Evolutionary conservation across 2,113 vertebrate genomes (phyloP).

Genomic region (Lasiurus borealis): DNA sequence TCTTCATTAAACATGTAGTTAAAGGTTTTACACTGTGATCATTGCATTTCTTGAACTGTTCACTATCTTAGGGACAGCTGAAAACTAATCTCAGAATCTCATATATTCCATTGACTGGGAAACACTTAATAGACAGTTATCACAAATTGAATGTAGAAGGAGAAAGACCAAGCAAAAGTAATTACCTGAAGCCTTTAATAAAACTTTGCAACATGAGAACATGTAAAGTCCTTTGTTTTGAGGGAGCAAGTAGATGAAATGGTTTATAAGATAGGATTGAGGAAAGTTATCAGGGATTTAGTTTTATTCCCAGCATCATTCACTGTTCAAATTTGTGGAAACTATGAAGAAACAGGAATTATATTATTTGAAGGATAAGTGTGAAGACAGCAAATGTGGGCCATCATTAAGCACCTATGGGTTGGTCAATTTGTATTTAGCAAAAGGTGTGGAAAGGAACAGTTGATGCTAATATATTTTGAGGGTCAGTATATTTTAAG

Average conservation of each 20-base stretch:
- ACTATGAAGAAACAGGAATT: background rate
- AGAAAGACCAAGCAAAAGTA: background rate
- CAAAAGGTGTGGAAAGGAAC: background rate
- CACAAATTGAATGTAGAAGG: background rate
- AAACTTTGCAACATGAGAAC: background rate
- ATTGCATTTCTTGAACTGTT: background rate
- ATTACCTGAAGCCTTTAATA: background rate
- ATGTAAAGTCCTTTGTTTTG: background rate
- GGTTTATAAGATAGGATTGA: background rate
- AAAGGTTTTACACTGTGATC: background rate
- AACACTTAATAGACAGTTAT: background rate
- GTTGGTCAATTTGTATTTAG: background rate
- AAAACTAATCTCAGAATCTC: background rate
- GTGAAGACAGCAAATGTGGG: fast-evolving
- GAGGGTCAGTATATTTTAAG: background rate
- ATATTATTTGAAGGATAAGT: background rate
- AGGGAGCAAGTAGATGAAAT: background rate
- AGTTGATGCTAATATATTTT: background rate
- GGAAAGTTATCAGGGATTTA: background rate
- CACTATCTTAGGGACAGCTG: background rate
- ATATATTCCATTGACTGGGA: background rate
- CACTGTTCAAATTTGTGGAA: background rate
- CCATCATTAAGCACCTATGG: background rate
- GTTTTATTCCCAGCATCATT: background rate
- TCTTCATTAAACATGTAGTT: background rate